Evolutionary conservation across 2,888 invertebrate species (phyloP).

Genomic region (Diarsia rubi): DNA sequence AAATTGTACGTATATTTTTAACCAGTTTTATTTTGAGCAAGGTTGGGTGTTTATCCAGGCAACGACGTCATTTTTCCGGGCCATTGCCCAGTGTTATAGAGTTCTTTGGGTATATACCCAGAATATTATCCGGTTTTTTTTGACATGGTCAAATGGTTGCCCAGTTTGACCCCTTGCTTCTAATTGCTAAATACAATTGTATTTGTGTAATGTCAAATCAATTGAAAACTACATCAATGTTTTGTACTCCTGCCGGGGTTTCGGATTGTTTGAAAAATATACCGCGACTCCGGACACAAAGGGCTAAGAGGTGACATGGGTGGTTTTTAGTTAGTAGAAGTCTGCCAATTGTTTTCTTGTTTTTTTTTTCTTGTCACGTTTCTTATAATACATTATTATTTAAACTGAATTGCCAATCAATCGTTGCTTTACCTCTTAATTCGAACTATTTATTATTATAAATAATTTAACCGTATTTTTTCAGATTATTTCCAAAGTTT

Average conservation of each 20-base stretch:
- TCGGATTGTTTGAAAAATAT: too few relatives aligned
- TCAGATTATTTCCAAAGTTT: background rate
- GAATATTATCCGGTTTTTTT: background rate
- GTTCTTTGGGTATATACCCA: background rate
- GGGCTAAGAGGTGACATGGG: too few relatives aligned
- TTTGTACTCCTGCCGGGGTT: too few relatives aligned
- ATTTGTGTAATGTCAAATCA: background rate
- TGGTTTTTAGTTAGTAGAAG: too few relatives aligned
- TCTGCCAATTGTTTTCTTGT: too few relatives aligned
- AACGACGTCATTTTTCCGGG: background rate
- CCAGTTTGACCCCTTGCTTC: background rate
- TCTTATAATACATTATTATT: background rate
- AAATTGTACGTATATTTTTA: constrained; percentile 31
- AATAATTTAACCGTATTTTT: background rate
- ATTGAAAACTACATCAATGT: background rate
- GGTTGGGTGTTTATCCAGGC: background rate
- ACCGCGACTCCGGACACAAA: too few relatives aligned
- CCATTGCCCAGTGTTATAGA: background rate
- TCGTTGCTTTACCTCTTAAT: too few relatives aligned
- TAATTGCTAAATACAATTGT: background rate
- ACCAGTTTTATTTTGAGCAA: background rate
- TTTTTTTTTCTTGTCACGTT: background rate
- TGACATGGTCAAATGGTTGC: background rate
- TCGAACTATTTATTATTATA: too few relatives aligned
- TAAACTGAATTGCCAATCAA: background rate